These are phyloP conservation scores for Bicyclus anynana DNA, from an alignment of 1,140 invertebrate genomes.

Conservation along the genomic window DNA sequence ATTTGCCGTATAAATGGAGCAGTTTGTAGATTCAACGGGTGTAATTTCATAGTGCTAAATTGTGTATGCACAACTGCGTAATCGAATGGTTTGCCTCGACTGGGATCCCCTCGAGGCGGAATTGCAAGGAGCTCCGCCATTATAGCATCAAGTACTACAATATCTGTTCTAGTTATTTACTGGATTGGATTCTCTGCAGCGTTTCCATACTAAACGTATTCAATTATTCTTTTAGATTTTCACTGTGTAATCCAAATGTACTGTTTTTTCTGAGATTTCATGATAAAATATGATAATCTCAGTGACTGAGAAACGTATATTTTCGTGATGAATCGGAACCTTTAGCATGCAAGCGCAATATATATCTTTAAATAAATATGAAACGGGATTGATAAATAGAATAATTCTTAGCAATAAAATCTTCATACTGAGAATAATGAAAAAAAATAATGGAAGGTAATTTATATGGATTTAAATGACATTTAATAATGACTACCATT, in stretches of 20 bases:
- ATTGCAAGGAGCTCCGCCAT: slow-evolving; percentile 1
- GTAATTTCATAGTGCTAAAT: slow-evolving; percentile 1
- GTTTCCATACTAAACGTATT: neutral
- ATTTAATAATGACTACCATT: slow-evolving; percentile 17
- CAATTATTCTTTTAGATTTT: neutral
- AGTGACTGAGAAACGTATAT: too few relatives aligned
- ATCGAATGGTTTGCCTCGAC: slow-evolving; percentile 3
- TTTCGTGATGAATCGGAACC: too few relatives aligned
- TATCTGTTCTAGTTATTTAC: slow-evolving; percentile 6
- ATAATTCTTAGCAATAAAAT: too few relatives aligned
- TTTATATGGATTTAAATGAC: slow-evolving; percentile 13
- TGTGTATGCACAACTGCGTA: slow-evolving; percentile 6
- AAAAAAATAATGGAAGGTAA: slow-evolving; percentile 14
- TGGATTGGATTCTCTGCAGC: neutral
- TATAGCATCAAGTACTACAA: slow-evolving; percentile 3
- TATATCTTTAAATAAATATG: too few relatives aligned
- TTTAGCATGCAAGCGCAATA: too few relatives aligned
- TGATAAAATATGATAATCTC: too few relatives aligned
- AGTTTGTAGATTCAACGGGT: neutral
- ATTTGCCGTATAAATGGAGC: neutral
- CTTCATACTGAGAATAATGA: neutral
- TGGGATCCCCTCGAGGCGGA: neutral
- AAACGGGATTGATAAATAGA: too few relatives aligned
- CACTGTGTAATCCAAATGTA: neutral
- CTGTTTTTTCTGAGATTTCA: neutral